These are phyloP conservation scores for Diloba caeruleocephala DNA, from an alignment of 2,888 invertebrate species.

Conservation along the genomic window DNA sequence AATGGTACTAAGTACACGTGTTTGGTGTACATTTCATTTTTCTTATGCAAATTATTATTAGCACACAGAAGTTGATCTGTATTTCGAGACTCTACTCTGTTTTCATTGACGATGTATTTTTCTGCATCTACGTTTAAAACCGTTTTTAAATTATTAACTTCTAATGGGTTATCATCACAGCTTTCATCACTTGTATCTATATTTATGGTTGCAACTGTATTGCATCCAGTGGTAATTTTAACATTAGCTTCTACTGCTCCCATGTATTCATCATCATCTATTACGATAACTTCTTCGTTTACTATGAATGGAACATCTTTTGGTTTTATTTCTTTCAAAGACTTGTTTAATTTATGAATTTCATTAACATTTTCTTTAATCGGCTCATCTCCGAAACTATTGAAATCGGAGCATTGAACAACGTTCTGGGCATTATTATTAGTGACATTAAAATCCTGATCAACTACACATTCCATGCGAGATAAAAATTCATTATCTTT, in stretches of 20 bases:
- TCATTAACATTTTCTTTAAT: too few species aligned
- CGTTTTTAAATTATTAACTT: neutral
- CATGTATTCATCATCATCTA: neutral
- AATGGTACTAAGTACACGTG: slow-evolving; percentile 48
- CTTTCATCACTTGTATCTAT: slow-evolving; percentile 25
- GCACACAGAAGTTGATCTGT: too few species aligned
- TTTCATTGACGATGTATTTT: neutral
- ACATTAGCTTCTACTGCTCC: neutral
- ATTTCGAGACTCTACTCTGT: neutral
- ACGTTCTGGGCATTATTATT: too few species aligned
- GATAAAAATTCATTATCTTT: too few species aligned
- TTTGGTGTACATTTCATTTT: slow-evolving; percentile 3
- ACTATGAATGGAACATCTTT: too few species aligned
- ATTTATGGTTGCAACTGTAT: neutral
- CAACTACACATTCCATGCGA: too few species aligned
- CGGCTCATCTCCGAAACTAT: too few species aligned
- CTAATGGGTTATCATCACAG: slow-evolving; percentile 26
- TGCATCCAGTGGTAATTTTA: slow-evolving; percentile 9
- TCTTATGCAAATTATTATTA: neutral
- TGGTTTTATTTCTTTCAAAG: too few species aligned
- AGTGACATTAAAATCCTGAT: too few species aligned
- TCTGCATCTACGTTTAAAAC: neutral
- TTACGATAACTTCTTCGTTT: too few species aligned
- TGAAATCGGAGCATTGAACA: too few species aligned
- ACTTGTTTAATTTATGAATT: too few species aligned